phyloP scores from a whole-genome alignment of 2,797 vertebrate genomes.

The Iguana delicatissima region DNA sequence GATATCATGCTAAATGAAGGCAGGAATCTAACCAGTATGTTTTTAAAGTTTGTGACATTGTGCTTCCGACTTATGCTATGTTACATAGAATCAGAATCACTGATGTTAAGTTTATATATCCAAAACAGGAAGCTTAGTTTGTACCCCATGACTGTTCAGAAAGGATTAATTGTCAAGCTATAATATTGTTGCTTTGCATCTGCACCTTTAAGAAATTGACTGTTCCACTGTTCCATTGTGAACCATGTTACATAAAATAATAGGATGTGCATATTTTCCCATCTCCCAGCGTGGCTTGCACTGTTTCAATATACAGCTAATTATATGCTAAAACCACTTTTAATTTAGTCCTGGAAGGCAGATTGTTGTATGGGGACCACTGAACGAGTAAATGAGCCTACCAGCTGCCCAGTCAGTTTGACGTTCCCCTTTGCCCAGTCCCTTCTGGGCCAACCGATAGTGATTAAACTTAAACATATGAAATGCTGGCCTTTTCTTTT shows the following conservation, averaged over 20 bases:
- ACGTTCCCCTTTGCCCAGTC: constrained; percentile 4
- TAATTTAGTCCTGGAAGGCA: constrained; percentile 77
- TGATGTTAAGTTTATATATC: not conserved
- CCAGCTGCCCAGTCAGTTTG: constrained; percentile 78
- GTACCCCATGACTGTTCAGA: not conserved
- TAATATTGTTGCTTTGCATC: not conserved
- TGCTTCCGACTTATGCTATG: not conserved
- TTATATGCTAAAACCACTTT: constrained; percentile 79
- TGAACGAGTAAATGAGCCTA: constrained; percentile 58
- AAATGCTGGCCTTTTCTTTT: constrained; percentile 40
- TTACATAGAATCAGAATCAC: not conserved
- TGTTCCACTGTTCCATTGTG: constrained; percentile 18
- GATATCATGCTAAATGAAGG: not conserved
- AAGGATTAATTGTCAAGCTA: not conserved
- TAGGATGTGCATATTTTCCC: not conserved
- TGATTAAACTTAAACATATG: constrained; percentile 49
- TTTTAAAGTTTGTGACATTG: not conserved
- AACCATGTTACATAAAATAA: constrained; percentile 26
- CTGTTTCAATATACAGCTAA: constrained; percentile 63
- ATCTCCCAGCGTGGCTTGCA: constrained; percentile 24
- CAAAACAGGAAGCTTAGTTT: not conserved
- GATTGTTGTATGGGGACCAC: constrained; percentile 75
- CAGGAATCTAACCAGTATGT: not conserved
- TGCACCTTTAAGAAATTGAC: not conserved
- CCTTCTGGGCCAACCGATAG: constrained; percentile 47